Base-by-base conservation (phyloP, 2,888 invertebrate genomes). In the Cephus sareptanus region DNA sequence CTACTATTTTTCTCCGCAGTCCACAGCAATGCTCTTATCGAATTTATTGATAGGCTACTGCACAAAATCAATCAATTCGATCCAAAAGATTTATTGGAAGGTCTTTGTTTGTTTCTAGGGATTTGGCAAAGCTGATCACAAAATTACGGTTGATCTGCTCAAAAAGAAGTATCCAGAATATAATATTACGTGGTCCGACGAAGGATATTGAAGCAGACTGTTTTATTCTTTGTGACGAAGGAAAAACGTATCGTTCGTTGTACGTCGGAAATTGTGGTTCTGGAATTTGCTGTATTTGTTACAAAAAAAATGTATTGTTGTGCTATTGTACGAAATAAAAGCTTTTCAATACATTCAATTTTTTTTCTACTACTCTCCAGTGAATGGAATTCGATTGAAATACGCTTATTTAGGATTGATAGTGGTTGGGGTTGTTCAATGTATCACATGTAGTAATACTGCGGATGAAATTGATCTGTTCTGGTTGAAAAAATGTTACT, bases 41-140 rank as follows among this genome's bases (percentile, higher is more conserved):
- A 9, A 23, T 15, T 56, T 15, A 56, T 56, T 2, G 23, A 23
- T 23, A 56, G 56, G 56, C 23, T 56, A 23, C 56, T 56, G 23
- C 23, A 56, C 9, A 56, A 15, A 23, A 56, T 56, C 56, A 56
- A 23, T 56, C 23, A 56, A 9, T 23, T 23, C 23, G 23, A 56
- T 23, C 56, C 15, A 0, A 2, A 23, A 56, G 56, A 56, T 56
- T 56, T 6, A 56, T 56, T 56, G 9, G 9, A 23, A 56, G 23
- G 9, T 56, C 23, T 56, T 56, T 56, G 56, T 23, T 56, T 56
- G 23, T 23, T 56, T 56, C 56, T 56, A 97, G 94, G 96, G 97
- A 1, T 98, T 95, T 89, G 98, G 98, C 1, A 95, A 95, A 91
- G 98, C 98, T 0, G 97, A 98, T 92, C 98, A 99, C 92, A 92